Evolutionary conservation across 64 coral and sea anemone genomes (phyloP).

Genomic region (Dendrophyllia cribrosa): DNA sequence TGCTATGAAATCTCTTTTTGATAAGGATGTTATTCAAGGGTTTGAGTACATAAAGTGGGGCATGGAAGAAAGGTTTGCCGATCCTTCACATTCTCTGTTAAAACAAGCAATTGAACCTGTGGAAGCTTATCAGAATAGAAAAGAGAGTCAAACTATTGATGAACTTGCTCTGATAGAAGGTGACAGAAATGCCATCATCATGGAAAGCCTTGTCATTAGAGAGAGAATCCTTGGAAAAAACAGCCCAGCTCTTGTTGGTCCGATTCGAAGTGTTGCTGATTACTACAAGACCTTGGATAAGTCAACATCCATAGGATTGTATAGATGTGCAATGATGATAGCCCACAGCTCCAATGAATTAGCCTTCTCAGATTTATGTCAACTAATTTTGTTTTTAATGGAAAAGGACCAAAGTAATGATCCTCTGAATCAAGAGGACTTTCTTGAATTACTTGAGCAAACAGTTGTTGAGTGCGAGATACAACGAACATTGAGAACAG

Average conservation of each 20-base stretch:
- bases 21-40: conserved; percentile 5
- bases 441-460: no score
- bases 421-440: no score
- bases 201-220: conserved; percentile 54
- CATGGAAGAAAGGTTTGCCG: conserved; percentile 23
- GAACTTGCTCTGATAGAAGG: conserved; percentile 30
- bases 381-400: no score
- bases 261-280: background rate
- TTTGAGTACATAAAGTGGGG: conserved; percentile 27
- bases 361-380: no score
- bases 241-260: conserved; percentile 10
- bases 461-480: no score
- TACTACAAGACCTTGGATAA: background rate
- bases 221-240: conserved; percentile 52
- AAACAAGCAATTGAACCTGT: conserved; percentile 18
- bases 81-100: background rate
- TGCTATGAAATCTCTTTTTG: background rate
- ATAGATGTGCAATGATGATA: conserved; percentile 35
- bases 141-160: conserved; percentile 40
- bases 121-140: conserved; percentile 49
- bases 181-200: background rate
- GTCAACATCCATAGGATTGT: conserved; percentile 29
- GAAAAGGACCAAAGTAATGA: no score
- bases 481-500: no score
- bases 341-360: background rate